Evolutionary conservation across 2,113 vertebrate species (phyloP).

Genomic region (Gopherus flavomarginatus): DNA sequence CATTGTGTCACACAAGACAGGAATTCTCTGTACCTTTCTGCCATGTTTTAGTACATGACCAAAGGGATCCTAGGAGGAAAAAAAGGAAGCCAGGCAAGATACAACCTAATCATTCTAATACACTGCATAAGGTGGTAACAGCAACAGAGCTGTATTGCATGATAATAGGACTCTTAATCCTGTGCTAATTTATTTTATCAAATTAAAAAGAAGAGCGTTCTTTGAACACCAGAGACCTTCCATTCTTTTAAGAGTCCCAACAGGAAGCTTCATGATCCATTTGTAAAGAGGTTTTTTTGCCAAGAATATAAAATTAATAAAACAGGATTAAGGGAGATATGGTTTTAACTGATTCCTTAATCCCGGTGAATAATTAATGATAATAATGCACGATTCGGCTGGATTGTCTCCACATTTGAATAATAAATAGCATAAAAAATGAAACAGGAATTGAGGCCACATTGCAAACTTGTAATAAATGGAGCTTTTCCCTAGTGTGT

Average conservation of each 20-base stretch:
- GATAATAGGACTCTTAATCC: constrained; percentile 77
- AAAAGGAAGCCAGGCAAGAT: background rate
- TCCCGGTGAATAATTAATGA: constrained; percentile 83
- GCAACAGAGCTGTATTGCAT: constrained; percentile 38
- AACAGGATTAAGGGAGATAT: constrained; percentile 81
- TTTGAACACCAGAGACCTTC: constrained; percentile 76
- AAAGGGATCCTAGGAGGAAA: background rate
- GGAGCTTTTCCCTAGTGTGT: background rate
- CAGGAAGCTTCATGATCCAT: constrained; percentile 75
- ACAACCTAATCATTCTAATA: constrained; percentile 23
- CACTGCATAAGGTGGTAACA: constrained; percentile 54
- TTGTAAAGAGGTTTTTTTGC: constrained; percentile 73
- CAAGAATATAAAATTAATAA: constrained; percentile 85
- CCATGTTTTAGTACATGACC: background rate
- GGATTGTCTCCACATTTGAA: constrained; percentile 69
- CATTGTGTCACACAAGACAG: background rate
- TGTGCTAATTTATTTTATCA: constrained; percentile 84
- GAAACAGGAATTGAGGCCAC: constrained; percentile 16
- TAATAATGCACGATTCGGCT: constrained; percentile 73
- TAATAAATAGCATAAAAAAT: constrained; percentile 72
- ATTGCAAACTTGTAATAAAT: constrained; percentile 6
- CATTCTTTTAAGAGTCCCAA: constrained; percentile 67
- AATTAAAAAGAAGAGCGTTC: constrained; percentile 79
- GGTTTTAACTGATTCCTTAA: constrained; percentile 81
- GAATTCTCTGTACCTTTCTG: background rate